Conservation (phyloP, 2,888 invertebrate species). For the Ophion slaviceki region DNA sequence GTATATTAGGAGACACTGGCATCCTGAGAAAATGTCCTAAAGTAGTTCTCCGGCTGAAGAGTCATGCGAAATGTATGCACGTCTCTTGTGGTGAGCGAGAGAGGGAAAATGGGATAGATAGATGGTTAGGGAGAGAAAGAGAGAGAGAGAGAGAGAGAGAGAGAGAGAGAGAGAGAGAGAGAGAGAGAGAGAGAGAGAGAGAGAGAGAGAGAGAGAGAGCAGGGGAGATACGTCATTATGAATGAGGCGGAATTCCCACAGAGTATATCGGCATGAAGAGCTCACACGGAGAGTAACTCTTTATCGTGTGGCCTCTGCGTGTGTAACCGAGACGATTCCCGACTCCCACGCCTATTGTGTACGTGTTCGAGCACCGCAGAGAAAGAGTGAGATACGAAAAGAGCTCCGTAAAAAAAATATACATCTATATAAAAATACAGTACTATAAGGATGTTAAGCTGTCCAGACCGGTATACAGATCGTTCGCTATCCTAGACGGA, state of each 20-base stretch:
- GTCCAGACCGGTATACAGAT: constrained; percentile 62
- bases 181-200: constrained; percentile 37
- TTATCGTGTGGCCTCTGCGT: constrained; percentile 73
- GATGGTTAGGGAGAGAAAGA: constrained; percentile 9
- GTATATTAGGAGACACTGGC: constrained; percentile 18
- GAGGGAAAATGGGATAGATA: not conserved
- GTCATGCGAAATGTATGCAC: constrained; percentile 61
- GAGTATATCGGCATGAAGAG: constrained; percentile 58
- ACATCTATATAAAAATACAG: constrained; percentile 15
- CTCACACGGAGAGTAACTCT: constrained; percentile 72
- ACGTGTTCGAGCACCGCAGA: constrained; percentile 71
- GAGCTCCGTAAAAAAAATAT: constrained; percentile 60
- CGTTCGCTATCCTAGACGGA: constrained; percentile 52
- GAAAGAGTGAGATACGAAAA: constrained; percentile 49
- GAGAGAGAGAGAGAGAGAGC: constrained; percentile 42
- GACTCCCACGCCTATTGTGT: constrained; percentile 82
- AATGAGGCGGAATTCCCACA: constrained; percentile 67
- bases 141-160: constrained; percentile 34
- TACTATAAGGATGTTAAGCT: constrained; percentile 62
- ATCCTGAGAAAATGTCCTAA: constrained; percentile 63
- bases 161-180: constrained; percentile 50
- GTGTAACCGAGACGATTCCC: constrained; percentile 76
- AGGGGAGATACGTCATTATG: constrained; percentile 65
- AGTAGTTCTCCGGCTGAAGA: constrained; percentile 55
- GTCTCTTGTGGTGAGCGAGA: constrained; percentile 39